A percentile compares a stretch with the other conserved stretches of the same genome.
Evolutionary conservation across 1,140 invertebrate species (phyloP).

Genomic region (Scaptomyza montana): DNA sequence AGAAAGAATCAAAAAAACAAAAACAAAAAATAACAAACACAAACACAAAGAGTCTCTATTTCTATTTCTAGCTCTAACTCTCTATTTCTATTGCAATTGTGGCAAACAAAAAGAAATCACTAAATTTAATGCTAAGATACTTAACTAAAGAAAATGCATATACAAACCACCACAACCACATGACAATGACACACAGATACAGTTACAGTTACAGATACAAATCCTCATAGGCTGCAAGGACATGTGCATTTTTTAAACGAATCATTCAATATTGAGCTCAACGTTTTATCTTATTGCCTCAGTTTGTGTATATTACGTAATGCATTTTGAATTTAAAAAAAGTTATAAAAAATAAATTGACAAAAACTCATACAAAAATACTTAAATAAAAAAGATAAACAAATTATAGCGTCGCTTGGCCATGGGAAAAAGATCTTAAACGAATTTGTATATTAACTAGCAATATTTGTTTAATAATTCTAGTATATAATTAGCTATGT

Average conservation of each 20-base stretch:
- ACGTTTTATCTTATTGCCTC: slow-evolving; percentile 21
- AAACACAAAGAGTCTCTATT: slow-evolving; percentile 57
- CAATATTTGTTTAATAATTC: slow-evolving; percentile 80
- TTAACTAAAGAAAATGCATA: slow-evolving; percentile 17
- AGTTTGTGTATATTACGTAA: slow-evolving; percentile 34
- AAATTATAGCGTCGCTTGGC: slow-evolving; percentile 59
- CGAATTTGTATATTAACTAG: slow-evolving; percentile 83
- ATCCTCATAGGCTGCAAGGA: background rate
- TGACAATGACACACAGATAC: background rate
- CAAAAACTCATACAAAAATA: slow-evolving; percentile 7
- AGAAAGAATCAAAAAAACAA: slow-evolving; percentile 15
- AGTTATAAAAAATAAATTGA: slow-evolving; percentile 10
- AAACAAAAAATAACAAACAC: too few species aligned
- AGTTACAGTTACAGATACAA: background rate
- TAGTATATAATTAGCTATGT: slow-evolving; percentile 45
- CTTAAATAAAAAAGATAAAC: background rate
- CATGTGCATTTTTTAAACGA: background rate
- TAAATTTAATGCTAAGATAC: slow-evolving; percentile 48
- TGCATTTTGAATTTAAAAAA: slow-evolving; percentile 23
- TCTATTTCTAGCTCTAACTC: slow-evolving; percentile 16
- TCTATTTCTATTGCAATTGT: slow-evolving; percentile 15
- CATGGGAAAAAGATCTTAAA: slow-evolving; percentile 75
- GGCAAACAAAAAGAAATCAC: slow-evolving; percentile 20
- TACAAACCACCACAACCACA: slow-evolving; percentile 22
- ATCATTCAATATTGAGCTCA: slow-evolving; percentile 20